Evolutionary conservation across 2,888 invertebrate species (phyloP), one percentile per base, ranked within the genome.

Genomic region (Torymus aiolomorphi): DNA sequence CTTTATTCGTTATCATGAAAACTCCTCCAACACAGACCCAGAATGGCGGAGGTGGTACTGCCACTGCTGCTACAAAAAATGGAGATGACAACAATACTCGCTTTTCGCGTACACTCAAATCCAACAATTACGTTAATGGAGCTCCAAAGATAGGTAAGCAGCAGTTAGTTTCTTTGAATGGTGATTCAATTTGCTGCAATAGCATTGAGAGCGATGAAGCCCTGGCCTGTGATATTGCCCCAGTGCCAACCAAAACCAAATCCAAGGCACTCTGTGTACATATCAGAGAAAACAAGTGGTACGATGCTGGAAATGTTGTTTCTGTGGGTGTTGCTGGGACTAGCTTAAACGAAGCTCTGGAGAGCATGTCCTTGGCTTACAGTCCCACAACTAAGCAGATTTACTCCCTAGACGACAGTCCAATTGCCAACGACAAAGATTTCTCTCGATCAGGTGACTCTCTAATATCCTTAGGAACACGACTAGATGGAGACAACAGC

Each of bases 311-410:
- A 5, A 88, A 88, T 65, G 84, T 88, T 5, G 86, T 88, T 13
- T 89, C 88, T 0, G 87, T 87, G 2, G 88, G 88, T 10, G 86
- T 88, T 2, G 86, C 88, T 3, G 88, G 89, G 20, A 86, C 88
- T 24, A 89, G 87, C 31, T 91, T 95, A 82, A 94, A 94, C 87
- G 94, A 94, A 90, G 94, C 95, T 73, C 90, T 95, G 85, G 94
- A 95, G 88, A 94, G 93, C 88, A 94, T 95, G 91, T 94, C 95
- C 83, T 90, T 95, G 82, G 94, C 95, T 2, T 95, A 95, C 90
- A 95, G 94, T 88, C 95, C 95, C 14, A 92, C 94, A 67, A 95
- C 95, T 31, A 95, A 94, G 88, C 94, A 95, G 85, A 90, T 95
- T 82, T 95, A 94, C 89, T 92, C 94, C 69, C 92, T 94, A 80